phyloP scores from a whole-genome alignment of 1,140 invertebrate species.

The Nephotettix cincticeps region DNA sequence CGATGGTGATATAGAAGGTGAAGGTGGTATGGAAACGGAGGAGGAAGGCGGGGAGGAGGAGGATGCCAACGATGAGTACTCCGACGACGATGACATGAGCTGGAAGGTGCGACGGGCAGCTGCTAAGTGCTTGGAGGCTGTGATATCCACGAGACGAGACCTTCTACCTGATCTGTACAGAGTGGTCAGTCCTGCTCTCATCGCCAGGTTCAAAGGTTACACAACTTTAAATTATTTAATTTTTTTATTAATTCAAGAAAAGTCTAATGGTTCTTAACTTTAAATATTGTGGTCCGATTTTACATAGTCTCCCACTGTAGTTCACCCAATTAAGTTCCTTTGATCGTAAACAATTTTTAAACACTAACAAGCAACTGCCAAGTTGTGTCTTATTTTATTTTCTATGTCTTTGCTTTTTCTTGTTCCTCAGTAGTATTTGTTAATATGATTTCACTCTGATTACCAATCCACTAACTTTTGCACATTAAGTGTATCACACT shows the following conservation, averaged over 20 bases:
- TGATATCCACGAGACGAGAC: conserved; percentile 90
- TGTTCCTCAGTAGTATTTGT: too few relatives aligned
- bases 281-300: too few relatives aligned
- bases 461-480: too few relatives aligned
- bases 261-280: too few relatives aligned
- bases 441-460: too few relatives aligned
- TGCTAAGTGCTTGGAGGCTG: conserved; percentile 95
- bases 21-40: conserved; percentile 67
- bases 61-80: conserved; percentile 85
- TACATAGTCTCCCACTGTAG: too few relatives aligned
- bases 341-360: too few relatives aligned
- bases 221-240: conserved; percentile 33
- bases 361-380: too few relatives aligned
- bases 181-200: conserved; percentile 84
- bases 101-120: conserved; percentile 96
- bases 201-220: conserved; percentile 90
- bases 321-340: too few relatives aligned
- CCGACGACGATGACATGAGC: conserved; percentile 99
- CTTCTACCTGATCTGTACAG: conserved; percentile 88
- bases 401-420: too few relatives aligned
- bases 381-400: too few relatives aligned
- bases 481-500: too few relatives aligned
- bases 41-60: conserved; percentile 71
- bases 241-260: not conserved
- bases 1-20: conserved; percentile 66